A percentile compares a stretch with the other conserved stretches of the same genome.
phyloP scores from a whole-genome alignment of 2,797 vertebrate genomes.

The Iguana delicatissima region DNA sequence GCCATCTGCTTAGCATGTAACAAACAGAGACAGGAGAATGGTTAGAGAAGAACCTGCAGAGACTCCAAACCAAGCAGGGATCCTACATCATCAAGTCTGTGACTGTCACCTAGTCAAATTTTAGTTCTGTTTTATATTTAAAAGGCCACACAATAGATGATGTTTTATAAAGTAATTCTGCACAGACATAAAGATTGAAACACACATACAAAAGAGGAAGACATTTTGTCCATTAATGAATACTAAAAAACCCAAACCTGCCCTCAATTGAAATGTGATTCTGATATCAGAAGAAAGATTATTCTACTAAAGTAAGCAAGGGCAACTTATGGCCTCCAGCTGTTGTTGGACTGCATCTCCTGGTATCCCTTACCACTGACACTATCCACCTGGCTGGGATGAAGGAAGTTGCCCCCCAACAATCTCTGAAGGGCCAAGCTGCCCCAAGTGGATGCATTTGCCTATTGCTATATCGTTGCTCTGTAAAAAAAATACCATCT shows the following conservation, averaged over 20 bases:
- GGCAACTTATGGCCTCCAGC: too few relatives aligned
- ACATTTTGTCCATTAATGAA: not conserved
- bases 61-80: constrained; percentile 74
- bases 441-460: not conserved
- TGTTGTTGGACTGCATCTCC: too few relatives aligned
- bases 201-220: not conserved
- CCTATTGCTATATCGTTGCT: not conserved
- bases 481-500: not conserved
- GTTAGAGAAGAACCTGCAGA: constrained; percentile 84
- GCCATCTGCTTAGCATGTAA: constrained; percentile 94
- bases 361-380: too few relatives aligned
- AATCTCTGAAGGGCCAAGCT: too few relatives aligned
- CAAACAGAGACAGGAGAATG: constrained; percentile 87
- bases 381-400: too few relatives aligned
- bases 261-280: not conserved
- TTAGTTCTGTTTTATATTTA: constrained; percentile 33
- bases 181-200: not conserved
- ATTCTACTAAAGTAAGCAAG: not conserved
- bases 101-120: constrained; percentile 36
- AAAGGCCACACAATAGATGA: constrained; percentile 15
- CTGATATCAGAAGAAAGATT: not conserved
- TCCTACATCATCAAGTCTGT: constrained; percentile 46
- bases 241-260: not conserved
- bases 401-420: too few relatives aligned
- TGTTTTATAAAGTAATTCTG: constrained; percentile 34